These are phyloP conservation scores for Noctua pronuba DNA, from an alignment of 2,888 invertebrate species.

Conservation along the genomic window DNA sequence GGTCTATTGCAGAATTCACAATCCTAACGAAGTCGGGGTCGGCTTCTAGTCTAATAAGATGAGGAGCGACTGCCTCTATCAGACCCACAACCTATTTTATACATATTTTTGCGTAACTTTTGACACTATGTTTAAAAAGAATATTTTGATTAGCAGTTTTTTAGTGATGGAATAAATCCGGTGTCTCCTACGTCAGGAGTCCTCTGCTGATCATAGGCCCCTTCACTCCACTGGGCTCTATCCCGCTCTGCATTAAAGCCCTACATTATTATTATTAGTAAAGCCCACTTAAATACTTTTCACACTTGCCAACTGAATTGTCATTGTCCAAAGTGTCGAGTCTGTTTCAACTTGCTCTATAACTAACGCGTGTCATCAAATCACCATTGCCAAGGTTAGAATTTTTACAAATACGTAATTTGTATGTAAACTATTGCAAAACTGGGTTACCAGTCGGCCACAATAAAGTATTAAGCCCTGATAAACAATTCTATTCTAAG, in stretches of 20 bases:
- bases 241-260: background rate
- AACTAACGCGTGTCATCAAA: constrained; percentile 52
- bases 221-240: background rate
- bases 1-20: too few species aligned
- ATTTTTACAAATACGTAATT: constrained; percentile 68
- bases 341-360: constrained; percentile 35
- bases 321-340: background rate
- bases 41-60: too few species aligned
- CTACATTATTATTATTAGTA: background rate
- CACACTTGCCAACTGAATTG: background rate
- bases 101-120: too few species aligned
- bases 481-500: constrained; percentile 72
- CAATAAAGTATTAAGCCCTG: constrained; percentile 61
- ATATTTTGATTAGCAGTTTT: background rate
- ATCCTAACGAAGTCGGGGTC: too few species aligned
- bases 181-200: background rate
- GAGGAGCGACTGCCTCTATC: too few species aligned
- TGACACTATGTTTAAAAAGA: too few species aligned
- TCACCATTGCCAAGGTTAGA: constrained; percentile 80
- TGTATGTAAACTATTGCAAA: constrained; percentile 75
- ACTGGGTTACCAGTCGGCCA: constrained; percentile 68
- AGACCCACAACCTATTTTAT: too few species aligned
- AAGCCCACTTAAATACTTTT: background rate
- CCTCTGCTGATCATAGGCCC: background rate
- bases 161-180: background rate